Percentiles rank a stretch among this genome's conserved stretches.
These are phyloP conservation scores for Smittia sp. DNA, from an alignment of 2,888 invertebrate species.

Conservation along the genomic window DNA sequence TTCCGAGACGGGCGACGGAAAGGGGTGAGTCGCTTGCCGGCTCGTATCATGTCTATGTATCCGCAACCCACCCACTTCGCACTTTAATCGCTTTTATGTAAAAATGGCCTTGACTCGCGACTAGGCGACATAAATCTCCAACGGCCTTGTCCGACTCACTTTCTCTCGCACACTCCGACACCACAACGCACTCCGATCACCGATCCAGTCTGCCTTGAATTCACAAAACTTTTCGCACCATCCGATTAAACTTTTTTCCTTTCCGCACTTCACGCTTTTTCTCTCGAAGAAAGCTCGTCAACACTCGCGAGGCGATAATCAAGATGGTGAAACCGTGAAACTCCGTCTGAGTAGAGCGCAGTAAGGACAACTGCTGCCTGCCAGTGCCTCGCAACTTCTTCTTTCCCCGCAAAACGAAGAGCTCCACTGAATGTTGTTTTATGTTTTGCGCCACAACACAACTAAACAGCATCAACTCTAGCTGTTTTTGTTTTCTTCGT, in stretches of 20 bases:
- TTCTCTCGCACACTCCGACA: not conserved
- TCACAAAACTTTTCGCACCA: not conserved
- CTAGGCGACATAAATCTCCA: not conserved
- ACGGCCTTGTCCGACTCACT: constrained; percentile 3
- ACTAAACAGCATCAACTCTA: constrained; percentile 27
- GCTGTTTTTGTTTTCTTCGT: constrained; percentile 15
- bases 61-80: not conserved
- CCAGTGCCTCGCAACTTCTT: not conserved
- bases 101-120: constrained; percentile 26
- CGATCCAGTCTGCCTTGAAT: not conserved
- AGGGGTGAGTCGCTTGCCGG: not conserved
- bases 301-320: too few species aligned
- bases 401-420: constrained; percentile 14
- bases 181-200: not conserved
- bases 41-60: not conserved
- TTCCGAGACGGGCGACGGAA: constrained; percentile 7
- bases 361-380: too few species aligned
- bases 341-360: too few species aligned
- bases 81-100: constrained; percentile 32
- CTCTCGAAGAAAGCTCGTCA: not conserved
- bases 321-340: too few species aligned
- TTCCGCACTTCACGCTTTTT: too few species aligned
- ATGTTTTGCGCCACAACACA: constrained; percentile 38
- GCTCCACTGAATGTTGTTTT: constrained; percentile 33
- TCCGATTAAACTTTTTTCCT: too few species aligned